These are phyloP conservation scores for Mizuhopecten yessoensis DNA, from an alignment of 1,140 invertebrate genomes.

Conservation along the genomic window DNA sequence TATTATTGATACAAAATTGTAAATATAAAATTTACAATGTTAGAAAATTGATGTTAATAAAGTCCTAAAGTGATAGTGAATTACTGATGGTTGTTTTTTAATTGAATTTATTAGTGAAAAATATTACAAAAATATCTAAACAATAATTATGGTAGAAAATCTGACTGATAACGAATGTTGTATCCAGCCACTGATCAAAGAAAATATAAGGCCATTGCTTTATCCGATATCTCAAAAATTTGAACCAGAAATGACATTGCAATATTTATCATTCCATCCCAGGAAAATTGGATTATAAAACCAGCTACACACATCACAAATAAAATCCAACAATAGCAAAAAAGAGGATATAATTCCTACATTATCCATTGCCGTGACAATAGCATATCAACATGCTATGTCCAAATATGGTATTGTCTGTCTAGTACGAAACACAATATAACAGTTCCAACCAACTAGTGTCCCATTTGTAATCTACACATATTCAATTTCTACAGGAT, in stretches of 20 bases:
- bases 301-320: no score
- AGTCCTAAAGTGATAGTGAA: background rate
- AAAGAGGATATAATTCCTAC: no score
- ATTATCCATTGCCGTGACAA: no score
- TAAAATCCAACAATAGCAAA: no score
- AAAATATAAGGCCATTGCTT: background rate
- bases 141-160: background rate
- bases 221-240: background rate
- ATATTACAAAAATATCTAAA: conserved; percentile 29
- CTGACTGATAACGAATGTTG: background rate
- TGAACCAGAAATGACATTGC: conserved; percentile 28
- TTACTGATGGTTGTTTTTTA: background rate
- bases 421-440: no score
- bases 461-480: no score
- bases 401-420: no score
- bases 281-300: background rate
- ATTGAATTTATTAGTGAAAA: conserved; percentile 9
- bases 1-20: background rate
- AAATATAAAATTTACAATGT: background rate
- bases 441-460: no score
- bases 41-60: background rate
- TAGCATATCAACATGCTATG: no score
- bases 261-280: background rate
- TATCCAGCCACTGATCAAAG: background rate
- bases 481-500: no score